phyloP scores from a whole-genome alignment of 2,113 vertebrate genomes.

The Phylloscopus whistleri region DNA sequence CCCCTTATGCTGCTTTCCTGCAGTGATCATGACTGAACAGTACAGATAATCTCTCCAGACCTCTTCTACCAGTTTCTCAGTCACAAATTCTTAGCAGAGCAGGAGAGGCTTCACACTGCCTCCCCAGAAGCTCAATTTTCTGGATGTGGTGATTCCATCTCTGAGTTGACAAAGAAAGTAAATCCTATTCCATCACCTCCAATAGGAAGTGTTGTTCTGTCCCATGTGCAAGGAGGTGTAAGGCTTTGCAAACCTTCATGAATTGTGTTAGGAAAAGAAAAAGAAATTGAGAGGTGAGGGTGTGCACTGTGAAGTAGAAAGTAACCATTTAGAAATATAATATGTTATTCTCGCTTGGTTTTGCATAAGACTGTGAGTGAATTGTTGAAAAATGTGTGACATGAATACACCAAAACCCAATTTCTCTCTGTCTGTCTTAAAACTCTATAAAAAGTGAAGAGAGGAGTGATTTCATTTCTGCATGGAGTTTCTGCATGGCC shows the following conservation, averaged over 20 bases:
- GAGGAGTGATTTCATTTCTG: not conserved
- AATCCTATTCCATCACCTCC: not conserved
- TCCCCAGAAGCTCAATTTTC: not conserved
- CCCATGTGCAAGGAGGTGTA: not conserved
- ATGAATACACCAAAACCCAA: not conserved
- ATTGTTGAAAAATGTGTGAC: not conserved
- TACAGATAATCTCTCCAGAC: not conserved
- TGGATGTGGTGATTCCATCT: not conserved
- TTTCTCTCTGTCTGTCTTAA: not conserved
- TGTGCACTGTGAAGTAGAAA: not conserved
- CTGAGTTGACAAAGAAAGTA: not conserved
- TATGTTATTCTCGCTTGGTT: not conserved
- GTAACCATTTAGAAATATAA: not conserved
- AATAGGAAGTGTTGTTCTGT: not conserved
- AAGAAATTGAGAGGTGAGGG: not conserved
- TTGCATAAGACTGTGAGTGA: no score
- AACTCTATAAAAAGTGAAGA: not conserved
- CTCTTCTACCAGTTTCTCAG: not conserved
- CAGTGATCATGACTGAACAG: not conserved
- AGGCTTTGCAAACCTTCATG: not conserved
- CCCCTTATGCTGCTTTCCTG: not conserved
- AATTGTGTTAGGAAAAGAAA: not conserved
- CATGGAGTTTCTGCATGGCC: not conserved
- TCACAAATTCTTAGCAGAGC: not conserved
- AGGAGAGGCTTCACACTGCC: not conserved